Conservation (phyloP, 2,888 invertebrate species). For the Lottia gigantea region DNA sequence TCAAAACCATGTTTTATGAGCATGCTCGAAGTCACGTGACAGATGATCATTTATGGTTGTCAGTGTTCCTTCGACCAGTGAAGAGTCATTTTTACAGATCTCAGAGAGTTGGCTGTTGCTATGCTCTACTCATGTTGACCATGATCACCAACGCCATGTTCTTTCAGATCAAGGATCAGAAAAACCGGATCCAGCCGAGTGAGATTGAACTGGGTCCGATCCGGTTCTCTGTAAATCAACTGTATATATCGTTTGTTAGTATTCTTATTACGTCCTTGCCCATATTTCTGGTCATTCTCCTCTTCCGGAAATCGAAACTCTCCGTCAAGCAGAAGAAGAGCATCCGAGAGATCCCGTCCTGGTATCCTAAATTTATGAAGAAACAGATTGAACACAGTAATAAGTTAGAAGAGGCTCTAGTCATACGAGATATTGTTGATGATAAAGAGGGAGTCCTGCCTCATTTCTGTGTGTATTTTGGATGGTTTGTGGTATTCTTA, state of each 20-base stretch:
- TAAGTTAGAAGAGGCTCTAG: constrained; percentile 11
- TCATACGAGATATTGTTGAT: constrained; percentile 17
- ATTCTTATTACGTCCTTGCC: constrained; percentile 20
- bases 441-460: constrained; percentile 31
- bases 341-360: constrained; percentile 4
- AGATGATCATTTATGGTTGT: constrained; percentile 70
- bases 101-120: constrained; percentile 33
- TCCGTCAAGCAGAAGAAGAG: background rate
- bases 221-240: constrained; percentile 28
- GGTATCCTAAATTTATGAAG: constrained; percentile 14
- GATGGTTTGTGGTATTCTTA: constrained; percentile 37
- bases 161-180: constrained; percentile 24
- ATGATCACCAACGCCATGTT: constrained; percentile 41
- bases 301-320: constrained; percentile 16
- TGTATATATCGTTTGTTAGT: constrained; percentile 22
- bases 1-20: constrained; percentile 64
- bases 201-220: constrained; percentile 29
- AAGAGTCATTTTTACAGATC: constrained; percentile 23
- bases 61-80: constrained; percentile 67
- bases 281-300: constrained; percentile 17
- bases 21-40: constrained; percentile 62
- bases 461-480: constrained; percentile 38
- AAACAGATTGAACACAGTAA: constrained; percentile 15
- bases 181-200: constrained; percentile 17
- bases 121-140: constrained; percentile 30